A percentile compares a stretch with the other conserved stretches of the same genome.
phyloP scores from a whole-genome alignment of 2,113 vertebrate genomes.

The Cottus gobio region DNA sequence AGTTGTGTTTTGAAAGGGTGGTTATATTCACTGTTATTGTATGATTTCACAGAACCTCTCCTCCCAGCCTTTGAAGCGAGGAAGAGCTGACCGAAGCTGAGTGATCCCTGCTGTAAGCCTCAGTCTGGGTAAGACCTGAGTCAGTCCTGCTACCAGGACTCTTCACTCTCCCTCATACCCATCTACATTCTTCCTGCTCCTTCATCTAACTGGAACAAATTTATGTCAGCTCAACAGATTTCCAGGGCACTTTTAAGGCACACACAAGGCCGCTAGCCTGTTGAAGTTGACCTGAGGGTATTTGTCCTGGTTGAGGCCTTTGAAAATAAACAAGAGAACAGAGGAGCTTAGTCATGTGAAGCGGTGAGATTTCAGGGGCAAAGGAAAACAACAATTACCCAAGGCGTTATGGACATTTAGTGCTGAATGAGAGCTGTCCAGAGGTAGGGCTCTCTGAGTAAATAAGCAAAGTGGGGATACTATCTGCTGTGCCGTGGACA shows the following conservation, averaged over 20 bases:
- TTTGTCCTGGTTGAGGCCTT: conserved; percentile 80
- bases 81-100: conserved; percentile 76
- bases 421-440: conserved; percentile 73
- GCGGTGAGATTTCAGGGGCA: conserved; percentile 73
- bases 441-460: conserved; percentile 68
- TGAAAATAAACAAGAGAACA: conserved; percentile 83
- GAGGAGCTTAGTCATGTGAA: conserved; percentile 75
- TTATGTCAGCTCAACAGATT: conserved; percentile 81
- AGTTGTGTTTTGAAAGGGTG: conserved; percentile 82
- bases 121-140: conserved; percentile 71
- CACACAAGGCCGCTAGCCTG: conserved; percentile 64
- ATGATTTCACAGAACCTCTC: conserved; percentile 78
- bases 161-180: conserved; percentile 58
- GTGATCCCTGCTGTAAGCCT: conserved; percentile 78
- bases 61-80: conserved; percentile 80
- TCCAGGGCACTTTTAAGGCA: conserved; percentile 71
- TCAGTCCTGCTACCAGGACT: conserved; percentile 62
- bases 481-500: conserved; percentile 64
- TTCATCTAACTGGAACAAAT: conserved; percentile 81
- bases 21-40: conserved; percentile 78
- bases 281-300: conserved; percentile 76
- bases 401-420: conserved; percentile 74
- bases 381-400: conserved; percentile 82
- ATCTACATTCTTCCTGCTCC: conserved; percentile 73
- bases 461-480: conserved; percentile 77